Conservation (phyloP, 2,797 vertebrate genomes). For the Balearica regulorum region DNA sequence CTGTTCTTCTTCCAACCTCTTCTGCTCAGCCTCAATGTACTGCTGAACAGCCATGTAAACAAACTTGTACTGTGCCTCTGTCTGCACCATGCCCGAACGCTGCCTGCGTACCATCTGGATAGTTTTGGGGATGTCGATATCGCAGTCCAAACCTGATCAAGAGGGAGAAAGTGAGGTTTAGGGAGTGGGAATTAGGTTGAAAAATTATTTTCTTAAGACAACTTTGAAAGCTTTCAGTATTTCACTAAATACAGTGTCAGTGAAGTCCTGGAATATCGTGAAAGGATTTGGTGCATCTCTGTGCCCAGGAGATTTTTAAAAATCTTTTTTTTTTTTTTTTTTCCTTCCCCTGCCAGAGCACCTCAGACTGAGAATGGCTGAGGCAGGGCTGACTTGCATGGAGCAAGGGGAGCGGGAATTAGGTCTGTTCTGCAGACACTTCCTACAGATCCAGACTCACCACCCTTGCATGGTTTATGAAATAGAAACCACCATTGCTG, state of each 20-base stretch:
- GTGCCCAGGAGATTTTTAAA: background rate
- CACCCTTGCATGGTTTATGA: background rate
- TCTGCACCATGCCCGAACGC: slow-evolving; percentile 89
- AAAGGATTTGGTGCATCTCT: background rate
- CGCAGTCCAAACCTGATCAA: slow-evolving; percentile 78
- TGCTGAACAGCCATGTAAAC: slow-evolving; percentile 88
- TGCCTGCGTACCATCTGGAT: slow-evolving; percentile 87
- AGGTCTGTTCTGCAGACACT: background rate
- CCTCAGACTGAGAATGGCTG: background rate
- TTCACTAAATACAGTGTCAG: rapidly evolving
- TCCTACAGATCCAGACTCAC: background rate
- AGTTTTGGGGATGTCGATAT: slow-evolving; percentile 86
- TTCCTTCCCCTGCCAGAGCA: background rate
- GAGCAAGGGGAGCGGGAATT: background rate
- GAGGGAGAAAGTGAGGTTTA: rapidly evolving
- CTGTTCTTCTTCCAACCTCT: slow-evolving; percentile 85
- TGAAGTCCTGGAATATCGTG: rapidly evolving
- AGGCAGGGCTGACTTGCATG: background rate
- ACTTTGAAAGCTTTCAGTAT: background rate
- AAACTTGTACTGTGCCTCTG: slow-evolving; percentile 88
- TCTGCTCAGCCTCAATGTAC: slow-evolving; percentile 84
- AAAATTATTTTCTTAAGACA: background rate
- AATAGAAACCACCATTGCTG: background rate
- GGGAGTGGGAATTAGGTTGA: rapidly evolving
- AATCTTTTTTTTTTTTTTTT: background rate